phyloP scores from a whole-genome alignment of 2,797 vertebrate species.

The Taeniopygia guttata region DNA sequence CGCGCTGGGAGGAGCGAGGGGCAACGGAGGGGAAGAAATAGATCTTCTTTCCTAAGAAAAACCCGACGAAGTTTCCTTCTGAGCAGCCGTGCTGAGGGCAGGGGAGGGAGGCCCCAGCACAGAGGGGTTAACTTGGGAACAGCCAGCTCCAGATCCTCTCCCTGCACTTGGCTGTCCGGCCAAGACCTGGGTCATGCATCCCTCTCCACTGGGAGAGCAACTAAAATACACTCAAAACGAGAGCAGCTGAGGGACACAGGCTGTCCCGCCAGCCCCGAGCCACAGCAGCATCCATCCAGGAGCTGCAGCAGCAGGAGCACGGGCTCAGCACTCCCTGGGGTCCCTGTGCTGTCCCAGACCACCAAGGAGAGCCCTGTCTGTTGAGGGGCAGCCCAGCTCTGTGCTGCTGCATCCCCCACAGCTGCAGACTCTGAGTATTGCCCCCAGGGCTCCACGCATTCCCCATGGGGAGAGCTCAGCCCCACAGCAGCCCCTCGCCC shows the following conservation, averaged over 20 bases:
- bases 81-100: neutral
- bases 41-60: neutral
- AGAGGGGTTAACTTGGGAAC: neutral
- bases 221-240: neutral
- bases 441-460: neutral
- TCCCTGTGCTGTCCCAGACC: neutral
- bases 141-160: neutral
- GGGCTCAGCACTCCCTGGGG: neutral
- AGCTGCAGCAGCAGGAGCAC: neutral
- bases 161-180: neutral
- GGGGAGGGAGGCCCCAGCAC: neutral
- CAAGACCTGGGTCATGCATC: neutral
- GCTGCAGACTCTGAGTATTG: neutral
- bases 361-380: neutral
- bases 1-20: conserved; percentile 42
- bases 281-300: neutral
- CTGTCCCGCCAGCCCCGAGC: neutral
- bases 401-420: accelerated
- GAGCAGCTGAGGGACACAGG: neutral
- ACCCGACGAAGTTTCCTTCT: neutral
- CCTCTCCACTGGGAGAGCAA: neutral
- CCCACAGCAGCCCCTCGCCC: neutral
- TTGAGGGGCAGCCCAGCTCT: neutral
- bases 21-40: conserved; percentile 38
- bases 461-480: neutral